phyloP scores from a whole-genome alignment of 2,888 invertebrate species.

The Nebria brevicollis region DNA sequence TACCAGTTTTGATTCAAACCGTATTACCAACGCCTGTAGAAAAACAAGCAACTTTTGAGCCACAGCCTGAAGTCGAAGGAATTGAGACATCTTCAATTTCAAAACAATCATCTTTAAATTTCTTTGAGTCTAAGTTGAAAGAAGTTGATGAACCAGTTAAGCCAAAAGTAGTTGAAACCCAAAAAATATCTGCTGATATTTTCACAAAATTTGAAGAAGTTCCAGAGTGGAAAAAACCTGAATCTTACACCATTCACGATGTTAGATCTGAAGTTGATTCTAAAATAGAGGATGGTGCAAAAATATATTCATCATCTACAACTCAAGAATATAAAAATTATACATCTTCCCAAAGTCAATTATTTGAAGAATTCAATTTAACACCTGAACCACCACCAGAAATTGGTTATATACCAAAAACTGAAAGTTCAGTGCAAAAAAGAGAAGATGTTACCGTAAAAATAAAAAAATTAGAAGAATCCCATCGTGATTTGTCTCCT shows the following conservation, averaged over 20 bases:
- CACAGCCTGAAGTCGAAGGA: conserved; percentile 53
- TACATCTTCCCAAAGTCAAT: conserved; percentile 50
- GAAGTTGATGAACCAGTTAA: conserved; percentile 61
- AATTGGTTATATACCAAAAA: conserved; percentile 71
- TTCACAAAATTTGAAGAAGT: conserved; percentile 61
- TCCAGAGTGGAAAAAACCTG: conserved; percentile 42
- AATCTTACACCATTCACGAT: conserved; percentile 36
- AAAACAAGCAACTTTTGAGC: conserved; percentile 50
- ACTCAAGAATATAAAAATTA: conserved; percentile 49
- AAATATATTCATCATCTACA: conserved; percentile 36
- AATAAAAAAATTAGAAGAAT: conserved; percentile 70
- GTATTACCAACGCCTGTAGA: conserved; percentile 44
- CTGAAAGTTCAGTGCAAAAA: conserved; percentile 57
- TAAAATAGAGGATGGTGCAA: conserved; percentile 31
- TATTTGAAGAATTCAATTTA: conserved; percentile 65
- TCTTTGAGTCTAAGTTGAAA: conserved; percentile 73
- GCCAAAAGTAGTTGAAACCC: conserved; percentile 60
- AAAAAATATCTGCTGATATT: conserved; percentile 58
- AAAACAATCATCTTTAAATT: conserved; percentile 73
- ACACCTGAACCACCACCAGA: conserved; percentile 78
- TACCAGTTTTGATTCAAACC: conserved; percentile 52
- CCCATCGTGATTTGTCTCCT: conserved; percentile 65
- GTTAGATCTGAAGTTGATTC: conserved; percentile 34
- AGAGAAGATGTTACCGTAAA: conserved; percentile 68
- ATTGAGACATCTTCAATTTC: conserved; percentile 71